Base-by-base conservation (phyloP, 2,113 vertebrate species). In the Gobio gobio region DNA sequence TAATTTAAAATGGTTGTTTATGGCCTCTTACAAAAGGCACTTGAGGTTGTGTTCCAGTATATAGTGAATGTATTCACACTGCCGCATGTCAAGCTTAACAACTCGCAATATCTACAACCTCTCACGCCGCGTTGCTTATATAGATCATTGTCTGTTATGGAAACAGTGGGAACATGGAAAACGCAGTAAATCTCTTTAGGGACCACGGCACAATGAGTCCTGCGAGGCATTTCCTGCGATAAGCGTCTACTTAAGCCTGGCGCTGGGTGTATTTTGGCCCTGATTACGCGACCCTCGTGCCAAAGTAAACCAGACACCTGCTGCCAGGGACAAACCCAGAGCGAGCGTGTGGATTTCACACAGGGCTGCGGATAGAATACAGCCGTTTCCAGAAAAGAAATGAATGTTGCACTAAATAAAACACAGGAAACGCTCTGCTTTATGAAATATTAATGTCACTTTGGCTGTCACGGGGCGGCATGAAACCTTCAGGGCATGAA, bases 131-230 rank as follows among this genome's bases (percentile, higher is more conserved):
- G 9, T 20, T 54, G 45, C 74, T 36, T 24, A 33, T 51, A 49
- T 2, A 76, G n/a, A 33, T 49, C 47, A 22, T 16, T 9, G 20
- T 43, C 29, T n/a, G 3, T 56, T 14, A 22, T 10, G 51, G 51
- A 81, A 70, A 49, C 40, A n/a, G 59, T 56, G 24, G 78, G 36
- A 72, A 14, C 29, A 77, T 18, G 24, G 75, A 66, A n/a, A 84
- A 29, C 9, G 45, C 20, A 29, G 24, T 83, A 81, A 88, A 86
- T 86, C 81, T 84, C 59, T 36, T 58, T 2, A 9, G 68, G 12
- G 47, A 56, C 78, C 18, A 47, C 56, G 74, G 61, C 68, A 79
- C 80, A 75, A 88, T 66, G 74, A 83, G 45, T 54, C n/a, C 3
- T 47, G 58, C 54, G n/a, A 40, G 22, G 36, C 14, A 22, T 68